phyloP scores from a whole-genome alignment of 2,888 invertebrate species.

The Morpho helenor region DNA sequence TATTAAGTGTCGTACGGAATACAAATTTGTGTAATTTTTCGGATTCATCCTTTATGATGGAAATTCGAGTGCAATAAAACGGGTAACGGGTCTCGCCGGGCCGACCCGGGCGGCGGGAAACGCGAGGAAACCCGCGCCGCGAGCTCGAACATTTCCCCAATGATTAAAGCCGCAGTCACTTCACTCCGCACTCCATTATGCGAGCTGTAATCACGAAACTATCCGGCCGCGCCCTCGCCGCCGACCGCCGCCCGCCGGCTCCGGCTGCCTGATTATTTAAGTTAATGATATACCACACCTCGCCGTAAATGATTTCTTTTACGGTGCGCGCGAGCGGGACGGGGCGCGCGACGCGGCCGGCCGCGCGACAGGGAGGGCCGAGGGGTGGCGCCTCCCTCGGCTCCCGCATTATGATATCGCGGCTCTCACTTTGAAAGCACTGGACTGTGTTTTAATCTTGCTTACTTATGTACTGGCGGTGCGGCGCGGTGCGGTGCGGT shows the following conservation, averaged over 20 bases:
- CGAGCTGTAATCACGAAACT: slow-evolving; percentile 69
- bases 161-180: slow-evolving; percentile 62
- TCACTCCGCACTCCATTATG: slow-evolving; percentile 62
- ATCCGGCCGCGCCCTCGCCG: slow-evolving; percentile 35
- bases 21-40: too few species aligned
- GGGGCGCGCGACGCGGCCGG: slow-evolving; percentile 15
- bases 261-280: slow-evolving; percentile 70
- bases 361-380: slow-evolving; percentile 32
- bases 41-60: too few species aligned
- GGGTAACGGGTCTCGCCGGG: neutral
- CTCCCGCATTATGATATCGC: slow-evolving; percentile 48
- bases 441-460: slow-evolving; percentile 59
- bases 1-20: too few species aligned
- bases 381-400: slow-evolving; percentile 51
- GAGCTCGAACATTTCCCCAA: slow-evolving; percentile 64
- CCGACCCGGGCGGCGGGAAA: slow-evolving; percentile 25
- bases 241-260: slow-evolving; percentile 16
- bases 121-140: slow-evolving; percentile 41
- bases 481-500: neutral
- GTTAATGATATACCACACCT: slow-evolving; percentile 74
- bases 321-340: slow-evolving; percentile 39
- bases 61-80: too few species aligned
- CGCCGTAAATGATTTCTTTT: slow-evolving; percentile 65
- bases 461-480: slow-evolving; percentile 49
- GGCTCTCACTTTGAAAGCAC: slow-evolving; percentile 44